phyloP scores from a whole-genome alignment of 1,140 invertebrate genomes.

The Drosophila sproati region DNA sequence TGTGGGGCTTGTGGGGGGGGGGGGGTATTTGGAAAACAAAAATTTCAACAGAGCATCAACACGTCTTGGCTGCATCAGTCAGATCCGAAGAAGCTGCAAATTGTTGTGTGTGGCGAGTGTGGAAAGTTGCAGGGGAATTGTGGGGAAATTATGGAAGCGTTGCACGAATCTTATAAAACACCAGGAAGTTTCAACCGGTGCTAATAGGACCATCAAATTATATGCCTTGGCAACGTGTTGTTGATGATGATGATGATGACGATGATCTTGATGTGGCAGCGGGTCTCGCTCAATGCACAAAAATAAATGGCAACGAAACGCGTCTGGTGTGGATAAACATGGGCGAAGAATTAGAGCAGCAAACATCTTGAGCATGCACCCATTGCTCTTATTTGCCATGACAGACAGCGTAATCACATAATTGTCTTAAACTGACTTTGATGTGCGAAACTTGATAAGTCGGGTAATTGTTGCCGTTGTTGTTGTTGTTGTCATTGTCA shows the following conservation, averaged over 20 bases:
- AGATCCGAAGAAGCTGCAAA: slow-evolving; percentile 39
- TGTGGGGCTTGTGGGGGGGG: too few relatives aligned
- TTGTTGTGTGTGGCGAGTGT: slow-evolving; percentile 6
- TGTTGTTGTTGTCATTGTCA: slow-evolving; percentile 2
- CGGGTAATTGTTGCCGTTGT: too few relatives aligned
- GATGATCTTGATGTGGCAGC: background rate
- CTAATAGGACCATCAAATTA: slow-evolving; percentile 45
- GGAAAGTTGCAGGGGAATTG: background rate
- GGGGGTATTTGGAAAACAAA: too few relatives aligned
- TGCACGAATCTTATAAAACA: slow-evolving; percentile 15
- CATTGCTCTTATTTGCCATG: background rate
- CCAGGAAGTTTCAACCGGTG: slow-evolving; percentile 41
- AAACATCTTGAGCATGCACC: slow-evolving; percentile 8
- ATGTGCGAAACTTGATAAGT: background rate
- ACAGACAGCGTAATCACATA: slow-evolving; percentile 14
- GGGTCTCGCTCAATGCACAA: slow-evolving; percentile 1
- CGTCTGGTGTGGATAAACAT: background rate
- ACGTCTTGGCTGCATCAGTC: slow-evolving; percentile 23
- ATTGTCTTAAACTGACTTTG: slow-evolving; percentile 11
- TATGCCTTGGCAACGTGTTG: background rate
- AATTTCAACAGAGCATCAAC: slow-evolving; percentile 37
- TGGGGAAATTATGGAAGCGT: slow-evolving; percentile 23
- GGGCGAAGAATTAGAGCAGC: slow-evolving; percentile 7
- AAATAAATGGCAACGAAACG: background rate
- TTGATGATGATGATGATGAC: background rate